phyloP scores from a whole-genome alignment of 2,888 invertebrate genomes.

The Rotaria socialis region DNA sequence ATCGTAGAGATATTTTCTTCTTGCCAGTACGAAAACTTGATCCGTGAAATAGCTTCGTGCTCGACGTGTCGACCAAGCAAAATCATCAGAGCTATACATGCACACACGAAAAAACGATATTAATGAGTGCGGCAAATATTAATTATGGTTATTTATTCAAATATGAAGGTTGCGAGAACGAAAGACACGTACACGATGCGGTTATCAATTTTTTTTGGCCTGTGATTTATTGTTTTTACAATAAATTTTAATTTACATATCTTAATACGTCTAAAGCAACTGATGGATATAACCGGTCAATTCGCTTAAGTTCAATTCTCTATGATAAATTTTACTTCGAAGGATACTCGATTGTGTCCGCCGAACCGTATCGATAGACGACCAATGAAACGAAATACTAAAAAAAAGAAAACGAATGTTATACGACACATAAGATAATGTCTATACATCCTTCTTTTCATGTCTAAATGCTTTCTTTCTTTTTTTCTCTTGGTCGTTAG shows the following conservation, averaged over 20 bases:
- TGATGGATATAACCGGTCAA: neutral
- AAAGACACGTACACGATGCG: neutral
- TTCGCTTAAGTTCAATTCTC: neutral
- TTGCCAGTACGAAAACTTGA: neutral
- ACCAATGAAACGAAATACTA: neutral
- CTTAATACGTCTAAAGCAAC: neutral
- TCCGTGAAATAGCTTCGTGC: neutral
- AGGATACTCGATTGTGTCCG: neutral
- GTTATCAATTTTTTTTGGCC: neutral
- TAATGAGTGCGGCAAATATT: neutral
- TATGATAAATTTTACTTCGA: neutral
- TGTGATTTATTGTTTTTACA: neutral
- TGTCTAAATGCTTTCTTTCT: neutral
- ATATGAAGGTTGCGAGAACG: neutral
- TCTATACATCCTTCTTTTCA: neutral
- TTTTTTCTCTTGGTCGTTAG: too few relatives aligned
- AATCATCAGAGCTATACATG: too few relatives aligned
- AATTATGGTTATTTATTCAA: neutral
- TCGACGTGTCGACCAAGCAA: neutral
- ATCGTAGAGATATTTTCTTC: neutral
- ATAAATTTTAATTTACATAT: neutral
- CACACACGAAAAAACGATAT: neutral
- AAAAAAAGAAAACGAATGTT: neutral
- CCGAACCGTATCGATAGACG: neutral
- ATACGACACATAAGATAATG: neutral